A percentile compares a stretch with the other conserved stretches of the same genome.
Conservation (phyloP, 1,140 invertebrate genomes). For the Drosophila pachea region DNA sequence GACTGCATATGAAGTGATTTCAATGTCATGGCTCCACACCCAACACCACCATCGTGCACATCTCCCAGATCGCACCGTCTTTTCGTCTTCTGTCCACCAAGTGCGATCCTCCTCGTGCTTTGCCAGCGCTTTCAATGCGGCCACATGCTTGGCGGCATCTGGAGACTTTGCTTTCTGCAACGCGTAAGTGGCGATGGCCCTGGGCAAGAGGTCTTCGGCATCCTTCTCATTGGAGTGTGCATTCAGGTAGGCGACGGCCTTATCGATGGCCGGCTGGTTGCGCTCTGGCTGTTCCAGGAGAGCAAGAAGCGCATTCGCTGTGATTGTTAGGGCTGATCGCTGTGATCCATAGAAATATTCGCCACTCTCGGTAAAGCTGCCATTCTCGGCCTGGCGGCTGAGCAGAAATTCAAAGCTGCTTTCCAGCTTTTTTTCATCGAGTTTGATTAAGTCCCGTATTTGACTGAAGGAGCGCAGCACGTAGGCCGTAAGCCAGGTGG, state of each 20-base stretch:
- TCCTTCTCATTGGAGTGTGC: constrained; percentile 79
- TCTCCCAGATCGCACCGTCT: constrained; percentile 84
- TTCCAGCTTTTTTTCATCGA: constrained; percentile 87
- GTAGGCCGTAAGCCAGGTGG: constrained; percentile 97
- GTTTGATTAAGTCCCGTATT: constrained; percentile 87
- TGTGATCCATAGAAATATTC: constrained; percentile 85
- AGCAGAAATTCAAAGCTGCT: constrained; percentile 89
- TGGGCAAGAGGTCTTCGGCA: constrained; percentile 83
- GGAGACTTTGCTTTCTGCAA: constrained; percentile 86
- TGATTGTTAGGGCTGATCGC: constrained; percentile 82
- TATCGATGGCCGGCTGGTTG: constrained; percentile 67
- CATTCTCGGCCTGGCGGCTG: constrained; percentile 87
- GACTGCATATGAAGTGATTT: constrained; percentile 88
- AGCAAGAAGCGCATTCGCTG: constrained; percentile 88
- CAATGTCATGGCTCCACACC: constrained; percentile 81
- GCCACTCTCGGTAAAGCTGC: constrained; percentile 90
- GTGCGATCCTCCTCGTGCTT: constrained; percentile 64
- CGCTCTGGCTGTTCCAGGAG: constrained; percentile 85
- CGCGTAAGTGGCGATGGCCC: constrained; percentile 87
- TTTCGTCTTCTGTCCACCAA: constrained; percentile 82
- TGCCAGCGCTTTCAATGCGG: constrained; percentile 48
- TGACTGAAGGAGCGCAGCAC: constrained; percentile 92
- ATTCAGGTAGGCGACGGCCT: constrained; percentile 79
- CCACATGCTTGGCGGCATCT: constrained; percentile 46
- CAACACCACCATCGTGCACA: constrained; percentile 81